Conservation (phyloP, 1,140 invertebrate genomes). For the Homarus americanus region DNA sequence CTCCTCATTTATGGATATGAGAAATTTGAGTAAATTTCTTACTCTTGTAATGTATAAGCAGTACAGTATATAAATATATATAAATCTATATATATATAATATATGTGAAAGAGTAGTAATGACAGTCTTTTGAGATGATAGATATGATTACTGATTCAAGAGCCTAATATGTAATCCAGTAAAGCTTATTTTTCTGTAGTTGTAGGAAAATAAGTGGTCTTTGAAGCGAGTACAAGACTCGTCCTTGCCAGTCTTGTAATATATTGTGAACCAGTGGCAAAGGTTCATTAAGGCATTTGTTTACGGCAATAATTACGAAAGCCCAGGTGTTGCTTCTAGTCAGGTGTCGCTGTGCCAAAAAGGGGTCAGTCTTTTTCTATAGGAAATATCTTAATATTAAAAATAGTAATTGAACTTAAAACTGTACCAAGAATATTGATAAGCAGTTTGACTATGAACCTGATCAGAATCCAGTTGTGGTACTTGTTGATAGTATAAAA, state of each 20-base stretch:
- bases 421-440: slow-evolving; percentile 14
- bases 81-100: slow-evolving; percentile 30
- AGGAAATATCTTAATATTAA: not conserved
- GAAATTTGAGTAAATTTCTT: not conserved
- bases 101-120: not conserved
- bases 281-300: slow-evolving; percentile 48
- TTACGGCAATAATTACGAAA: slow-evolving; percentile 51
- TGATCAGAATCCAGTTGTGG: not conserved
- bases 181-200: slow-evolving; percentile 65
- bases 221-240: slow-evolving; percentile 42
- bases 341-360: slow-evolving; percentile 65
- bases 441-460: slow-evolving; percentile 11
- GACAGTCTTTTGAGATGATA: slow-evolving; percentile 16
- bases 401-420: not conserved
- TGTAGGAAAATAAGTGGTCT: slow-evolving; percentile 22
- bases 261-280: slow-evolving; percentile 22
- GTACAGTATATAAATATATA: not conserved
- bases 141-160: slow-evolving; percentile 23
- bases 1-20: slow-evolving; percentile 6
- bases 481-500: not conserved
- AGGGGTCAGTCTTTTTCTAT: slow-evolving; percentile 44
- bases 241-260: slow-evolving; percentile 10
- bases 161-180: slow-evolving; percentile 55
- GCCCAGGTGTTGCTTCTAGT: slow-evolving; percentile 63
- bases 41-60: not conserved